Evolutionary conservation across 2,888 invertebrate genomes (phyloP).

Genomic region (Parasteatoda lunata): DNA sequence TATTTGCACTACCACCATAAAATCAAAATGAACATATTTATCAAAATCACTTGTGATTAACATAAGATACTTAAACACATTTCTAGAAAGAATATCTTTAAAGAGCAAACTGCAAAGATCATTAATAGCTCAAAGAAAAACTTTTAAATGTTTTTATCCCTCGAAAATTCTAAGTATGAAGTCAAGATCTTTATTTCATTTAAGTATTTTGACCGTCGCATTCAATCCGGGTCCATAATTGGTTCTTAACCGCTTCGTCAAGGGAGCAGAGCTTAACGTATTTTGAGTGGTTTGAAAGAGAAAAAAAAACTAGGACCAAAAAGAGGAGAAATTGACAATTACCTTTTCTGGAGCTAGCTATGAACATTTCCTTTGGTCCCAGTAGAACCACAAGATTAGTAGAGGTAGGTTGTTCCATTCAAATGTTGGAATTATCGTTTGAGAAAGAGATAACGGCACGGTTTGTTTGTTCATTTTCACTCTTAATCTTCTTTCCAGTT

Average conservation of each 20-base stretch:
- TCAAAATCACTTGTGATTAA: too few relatives aligned
- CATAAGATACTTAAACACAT: too few relatives aligned
- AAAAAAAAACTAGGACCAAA: constrained; percentile 23
- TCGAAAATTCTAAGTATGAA: not conserved
- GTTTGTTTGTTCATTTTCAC: constrained; percentile 51
- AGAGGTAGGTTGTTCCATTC: constrained; percentile 12
- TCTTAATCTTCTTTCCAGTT: constrained; percentile 48
- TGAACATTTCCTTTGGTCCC: constrained; percentile 45
- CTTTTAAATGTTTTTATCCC: not conserved
- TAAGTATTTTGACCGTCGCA: constrained; percentile 29
- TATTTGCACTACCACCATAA: too few relatives aligned
- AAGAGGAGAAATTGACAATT: constrained; percentile 37
- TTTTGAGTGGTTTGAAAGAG: not conserved
- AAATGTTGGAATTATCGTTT: constrained; percentile 31
- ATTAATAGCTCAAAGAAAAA: not conserved
- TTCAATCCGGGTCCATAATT: constrained; percentile 37
- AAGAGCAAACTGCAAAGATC: too few relatives aligned
- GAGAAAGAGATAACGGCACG: constrained; percentile 20
- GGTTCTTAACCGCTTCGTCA: constrained; percentile 10
- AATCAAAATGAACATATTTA: too few relatives aligned
- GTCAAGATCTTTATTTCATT: constrained; percentile 9
- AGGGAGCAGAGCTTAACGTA: constrained; percentile 35
- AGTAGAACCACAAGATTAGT: constrained; percentile 63
- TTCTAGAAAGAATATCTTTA: too few relatives aligned
- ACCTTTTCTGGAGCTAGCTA: constrained; percentile 32